Evolutionary conservation across 64 coral and sea anemone genomes (phyloP).

Genomic region (Stylophora pistillata): DNA sequence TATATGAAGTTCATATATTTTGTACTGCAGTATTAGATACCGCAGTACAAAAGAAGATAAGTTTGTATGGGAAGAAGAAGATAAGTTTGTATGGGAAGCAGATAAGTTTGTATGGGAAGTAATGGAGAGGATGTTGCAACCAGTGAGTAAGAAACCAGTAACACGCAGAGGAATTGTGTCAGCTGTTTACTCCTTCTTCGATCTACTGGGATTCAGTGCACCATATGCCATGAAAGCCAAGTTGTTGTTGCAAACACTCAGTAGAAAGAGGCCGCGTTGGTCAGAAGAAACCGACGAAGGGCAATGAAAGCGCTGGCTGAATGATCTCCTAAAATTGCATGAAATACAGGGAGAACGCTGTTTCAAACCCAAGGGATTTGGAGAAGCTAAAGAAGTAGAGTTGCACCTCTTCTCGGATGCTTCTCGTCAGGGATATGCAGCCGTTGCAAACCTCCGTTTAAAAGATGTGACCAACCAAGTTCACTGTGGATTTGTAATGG

Average conservation of each 20-base stretch:
- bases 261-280: slow-evolving; percentile 44
- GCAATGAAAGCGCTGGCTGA: slow-evolving; percentile 48
- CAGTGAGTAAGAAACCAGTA: slow-evolving; percentile 27
- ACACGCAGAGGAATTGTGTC: slow-evolving; percentile 52
- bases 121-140: neutral
- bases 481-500: slow-evolving; percentile 56
- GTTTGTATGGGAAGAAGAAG: too few relatives aligned
- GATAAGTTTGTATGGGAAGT: too few relatives aligned
- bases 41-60: too few relatives aligned
- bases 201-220: slow-evolving; percentile 64
- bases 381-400: slow-evolving; percentile 37
- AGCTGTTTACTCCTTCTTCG: slow-evolving; percentile 61
- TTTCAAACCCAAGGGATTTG: slow-evolving; percentile 46
- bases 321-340: slow-evolving; percentile 38
- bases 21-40: too few relatives aligned
- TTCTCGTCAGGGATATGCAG: slow-evolving; percentile 50
- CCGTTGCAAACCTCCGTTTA: slow-evolving; percentile 51
- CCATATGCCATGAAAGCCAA: slow-evolving; percentile 42
- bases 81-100: too few relatives aligned
- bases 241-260: slow-evolving; percentile 41
- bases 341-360: slow-evolving; percentile 33
- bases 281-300: neutral
- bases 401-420: slow-evolving; percentile 68
- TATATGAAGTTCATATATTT: too few relatives aligned
- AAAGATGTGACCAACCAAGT: slow-evolving; percentile 2